Evolutionary conservation across 2,888 invertebrate genomes (phyloP), one percentile per base, ranked within the genome.

Genomic region (Cephus rjabovi): DNA sequence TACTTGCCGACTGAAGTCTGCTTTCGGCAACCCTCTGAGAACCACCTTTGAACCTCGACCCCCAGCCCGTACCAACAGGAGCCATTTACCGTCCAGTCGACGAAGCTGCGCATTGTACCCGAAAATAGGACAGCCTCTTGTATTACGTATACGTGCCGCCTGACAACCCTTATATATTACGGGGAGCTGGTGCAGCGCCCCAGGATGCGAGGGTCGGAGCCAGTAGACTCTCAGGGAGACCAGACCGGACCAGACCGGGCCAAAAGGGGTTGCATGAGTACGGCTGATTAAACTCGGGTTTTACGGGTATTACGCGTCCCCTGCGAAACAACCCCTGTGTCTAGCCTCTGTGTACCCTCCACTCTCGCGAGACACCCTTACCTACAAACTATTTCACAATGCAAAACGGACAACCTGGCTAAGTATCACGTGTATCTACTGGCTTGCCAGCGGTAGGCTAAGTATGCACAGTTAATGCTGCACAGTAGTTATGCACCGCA

Each of bases 221-320:
- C 23, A 23, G 56, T 56, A 23, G 23, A 23, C 56, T 56, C 56
- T 4, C 56, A 23, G 56, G 9, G 23, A 56, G 56, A 9, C 23
- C 56, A 56, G 23, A 9, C 6, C 40, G 6, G 40, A 40, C 40
- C 15, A 6, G 40, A 40, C 56, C 56, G 23, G 23, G 23, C 56
- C 56, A 23, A 56, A 56, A 56, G 56, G 56, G 56, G 35, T 71
- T 79, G 70, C 75, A 75, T 34, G 74, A 79, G 35, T 71, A 40
- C 76, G 83, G 83, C 85, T 87, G 86, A 87, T 88, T 88, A 88
- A 88, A 85, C 81, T 81, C 69, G 75, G 83, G 79, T 84, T 87
- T 88, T 87, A 88, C 81, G 82, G 79, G 86, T 83, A 85, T 87
- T 86, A 84, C 83, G 82, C 82, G 81, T 76, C 80, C 56, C 78